phyloP scores from a whole-genome alignment of 1,140 invertebrate species.

The Ephestia elutella region DNA sequence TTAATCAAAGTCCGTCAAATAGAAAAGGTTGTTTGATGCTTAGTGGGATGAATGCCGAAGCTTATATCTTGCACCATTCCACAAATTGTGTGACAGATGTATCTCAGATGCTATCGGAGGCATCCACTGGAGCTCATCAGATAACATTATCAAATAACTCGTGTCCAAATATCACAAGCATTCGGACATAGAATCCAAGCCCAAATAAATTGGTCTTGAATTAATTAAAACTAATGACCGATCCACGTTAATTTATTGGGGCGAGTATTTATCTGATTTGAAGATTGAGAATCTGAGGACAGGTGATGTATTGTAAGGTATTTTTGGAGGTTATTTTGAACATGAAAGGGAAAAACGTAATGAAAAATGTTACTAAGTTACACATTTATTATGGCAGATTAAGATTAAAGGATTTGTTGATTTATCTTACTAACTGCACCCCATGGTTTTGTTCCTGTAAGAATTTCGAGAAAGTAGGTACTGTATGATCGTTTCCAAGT shows the following conservation, averaged over 20 bases:
- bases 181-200: neutral
- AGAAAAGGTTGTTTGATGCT: too few relatives aligned
- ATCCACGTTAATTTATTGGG: slow-evolving; percentile 4
- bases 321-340: neutral
- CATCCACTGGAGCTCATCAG: neutral
- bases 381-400: neutral
- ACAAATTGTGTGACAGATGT: slow-evolving; percentile 2
- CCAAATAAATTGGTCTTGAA: slow-evolving; percentile 6
- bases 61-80: neutral
- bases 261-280: neutral
- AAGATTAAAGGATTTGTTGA: neutral
- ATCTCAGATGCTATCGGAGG: neutral
- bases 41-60: too few relatives aligned
- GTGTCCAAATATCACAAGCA: slow-evolving; percentile 4
- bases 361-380: neutral
- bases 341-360: neutral
- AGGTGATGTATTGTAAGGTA: neutral
- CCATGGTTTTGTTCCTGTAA: too few relatives aligned
- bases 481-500: too few relatives aligned
- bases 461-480: too few relatives aligned
- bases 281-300: neutral
- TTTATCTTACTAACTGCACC: too few relatives aligned
- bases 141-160: slow-evolving; percentile 4
- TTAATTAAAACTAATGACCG: slow-evolving; percentile 10
- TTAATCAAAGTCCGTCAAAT: too few relatives aligned